Conservation (phyloP, 2,113 vertebrate genomes). For the Myiozetetes cayanensis region DNA sequence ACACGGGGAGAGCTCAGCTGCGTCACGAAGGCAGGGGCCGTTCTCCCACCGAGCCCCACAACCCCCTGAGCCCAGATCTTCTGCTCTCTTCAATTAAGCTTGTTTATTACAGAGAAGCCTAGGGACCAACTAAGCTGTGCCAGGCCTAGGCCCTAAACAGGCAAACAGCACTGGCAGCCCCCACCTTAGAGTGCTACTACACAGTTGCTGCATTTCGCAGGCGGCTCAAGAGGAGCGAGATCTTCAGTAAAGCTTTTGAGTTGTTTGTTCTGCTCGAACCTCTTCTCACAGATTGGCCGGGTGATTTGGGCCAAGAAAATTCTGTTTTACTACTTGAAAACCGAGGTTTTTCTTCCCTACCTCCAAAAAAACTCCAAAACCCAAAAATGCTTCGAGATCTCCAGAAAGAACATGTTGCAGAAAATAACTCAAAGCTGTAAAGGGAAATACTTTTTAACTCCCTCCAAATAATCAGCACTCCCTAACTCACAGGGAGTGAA, state of each 20-base stretch:
- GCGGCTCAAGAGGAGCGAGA: neutral
- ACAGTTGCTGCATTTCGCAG: neutral
- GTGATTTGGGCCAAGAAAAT: neutral
- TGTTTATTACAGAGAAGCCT: neutral
- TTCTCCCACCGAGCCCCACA: neutral
- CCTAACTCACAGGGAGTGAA: neutral
- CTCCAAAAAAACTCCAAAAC: neutral
- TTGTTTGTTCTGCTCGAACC: neutral
- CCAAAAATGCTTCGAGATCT: neutral
- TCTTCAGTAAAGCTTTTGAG: neutral
- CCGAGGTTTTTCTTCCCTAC: neutral
- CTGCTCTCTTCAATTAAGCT: neutral
- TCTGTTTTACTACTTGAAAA: neutral
- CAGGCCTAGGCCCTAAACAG: neutral
- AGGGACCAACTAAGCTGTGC: neutral
- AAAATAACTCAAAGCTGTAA: neutral
- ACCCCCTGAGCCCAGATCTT: neutral
- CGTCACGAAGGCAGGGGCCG: neutral
- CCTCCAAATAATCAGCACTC: neutral
- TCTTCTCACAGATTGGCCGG: neutral
- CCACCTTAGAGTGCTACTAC: neutral
- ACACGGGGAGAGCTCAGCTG: neutral
- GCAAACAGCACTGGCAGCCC: neutral
- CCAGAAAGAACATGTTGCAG: neutral
- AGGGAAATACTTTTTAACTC: neutral